Evolutionary conservation across 2,797 vertebrate genomes (phyloP).

Genomic region (Tenualosa thibaudeaui): DNA sequence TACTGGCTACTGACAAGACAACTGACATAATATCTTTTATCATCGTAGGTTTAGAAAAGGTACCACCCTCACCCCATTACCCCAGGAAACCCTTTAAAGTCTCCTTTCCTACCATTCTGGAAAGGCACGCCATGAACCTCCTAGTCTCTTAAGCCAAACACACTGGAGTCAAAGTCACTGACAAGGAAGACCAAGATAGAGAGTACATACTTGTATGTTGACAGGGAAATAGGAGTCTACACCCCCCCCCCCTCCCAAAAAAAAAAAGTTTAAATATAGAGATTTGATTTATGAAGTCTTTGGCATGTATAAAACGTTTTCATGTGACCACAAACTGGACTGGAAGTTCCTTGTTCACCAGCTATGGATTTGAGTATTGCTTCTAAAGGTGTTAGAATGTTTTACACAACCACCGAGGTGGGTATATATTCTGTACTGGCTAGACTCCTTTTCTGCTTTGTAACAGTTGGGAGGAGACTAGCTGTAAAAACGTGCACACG

Average conservation of each 20-base stretch:
- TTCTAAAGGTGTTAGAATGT: background rate
- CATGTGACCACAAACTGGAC: background rate
- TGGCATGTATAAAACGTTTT: background rate
- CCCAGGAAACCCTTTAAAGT: background rate
- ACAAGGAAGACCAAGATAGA: background rate
- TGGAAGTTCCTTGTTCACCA: background rate
- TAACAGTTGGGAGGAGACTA: background rate
- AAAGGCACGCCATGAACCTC: background rate
- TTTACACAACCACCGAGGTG: background rate
- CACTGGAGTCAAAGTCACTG: background rate
- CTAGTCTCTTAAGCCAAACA: background rate
- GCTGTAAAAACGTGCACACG: background rate
- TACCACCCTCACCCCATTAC: background rate
- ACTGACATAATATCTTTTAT: background rate
- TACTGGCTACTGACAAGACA: background rate
- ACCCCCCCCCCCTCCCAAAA: too few relatives aligned
- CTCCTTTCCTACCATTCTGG: background rate
- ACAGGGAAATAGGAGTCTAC: background rate
- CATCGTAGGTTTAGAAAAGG: background rate
- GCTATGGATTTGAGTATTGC: background rate
- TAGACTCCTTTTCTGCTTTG: background rate
- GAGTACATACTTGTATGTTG: background rate
- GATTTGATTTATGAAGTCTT: constrained; percentile 1
- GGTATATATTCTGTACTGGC: background rate
- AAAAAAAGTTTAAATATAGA: background rate